Percentiles rank a stretch among this genome's conserved stretches.
phyloP scores from a whole-genome alignment of 2,888 invertebrate genomes.

The Caenorhabditis sp. region DNA sequence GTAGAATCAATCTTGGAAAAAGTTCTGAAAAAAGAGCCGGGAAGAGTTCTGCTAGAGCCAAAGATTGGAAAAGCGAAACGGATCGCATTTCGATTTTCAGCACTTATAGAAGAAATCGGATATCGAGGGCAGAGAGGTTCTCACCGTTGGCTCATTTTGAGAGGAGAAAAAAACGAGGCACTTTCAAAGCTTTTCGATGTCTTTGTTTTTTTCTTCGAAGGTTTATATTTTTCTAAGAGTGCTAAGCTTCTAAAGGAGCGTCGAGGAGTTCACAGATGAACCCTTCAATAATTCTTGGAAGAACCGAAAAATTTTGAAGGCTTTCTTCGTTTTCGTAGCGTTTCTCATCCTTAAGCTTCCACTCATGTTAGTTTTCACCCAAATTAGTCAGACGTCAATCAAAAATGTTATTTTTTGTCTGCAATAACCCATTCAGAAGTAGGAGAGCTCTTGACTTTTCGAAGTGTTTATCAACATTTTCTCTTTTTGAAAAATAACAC shows the following conservation, averaged over 20 bases:
- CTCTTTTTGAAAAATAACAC: conserved; percentile 17
- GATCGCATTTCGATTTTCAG: conserved; percentile 18
- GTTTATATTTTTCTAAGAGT: not conserved
- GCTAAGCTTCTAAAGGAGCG: too few species aligned
- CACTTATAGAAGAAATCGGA: conserved; percentile 4
- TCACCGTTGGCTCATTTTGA: not conserved
- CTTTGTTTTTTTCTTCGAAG: not conserved
- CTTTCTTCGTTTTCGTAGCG: too few species aligned
- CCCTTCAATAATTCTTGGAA: too few species aligned
- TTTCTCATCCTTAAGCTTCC: too few species aligned
- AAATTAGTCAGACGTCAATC: too few species aligned
- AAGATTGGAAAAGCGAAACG: not conserved
- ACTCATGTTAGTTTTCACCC: too few species aligned
- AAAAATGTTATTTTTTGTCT: not conserved
- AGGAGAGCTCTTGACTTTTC: not conserved
- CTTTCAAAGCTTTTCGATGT: too few species aligned
- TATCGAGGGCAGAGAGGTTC: not conserved
- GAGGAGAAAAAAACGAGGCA: too few species aligned
- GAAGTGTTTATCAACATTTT: conserved; percentile 8
- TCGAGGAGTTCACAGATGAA: too few species aligned
- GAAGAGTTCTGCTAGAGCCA: not conserved
- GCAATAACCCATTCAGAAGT: not conserved
- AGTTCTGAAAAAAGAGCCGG: not conserved
- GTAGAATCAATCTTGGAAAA: too few species aligned
- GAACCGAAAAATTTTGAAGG: too few species aligned